These are phyloP conservation scores for Caenorhabditis inopinata DNA, from an alignment of 1,140 invertebrate genomes.

Conservation along the genomic window DNA sequence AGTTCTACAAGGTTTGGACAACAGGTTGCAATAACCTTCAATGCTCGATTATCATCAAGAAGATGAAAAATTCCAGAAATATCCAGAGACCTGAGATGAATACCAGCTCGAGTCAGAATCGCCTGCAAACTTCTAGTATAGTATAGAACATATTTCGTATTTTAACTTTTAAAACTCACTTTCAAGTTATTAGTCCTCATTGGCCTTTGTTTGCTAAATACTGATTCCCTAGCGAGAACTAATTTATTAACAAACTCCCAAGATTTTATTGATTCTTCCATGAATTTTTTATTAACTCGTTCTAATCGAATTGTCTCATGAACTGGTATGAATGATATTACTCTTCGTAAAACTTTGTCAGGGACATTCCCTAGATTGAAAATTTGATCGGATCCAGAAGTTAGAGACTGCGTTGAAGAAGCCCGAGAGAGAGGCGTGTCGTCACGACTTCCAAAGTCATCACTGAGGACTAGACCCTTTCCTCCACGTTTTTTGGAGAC, in stretches of 20 bases:
- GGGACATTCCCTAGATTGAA: constrained; percentile 47
- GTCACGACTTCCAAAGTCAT: constrained; percentile 37
- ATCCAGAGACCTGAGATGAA: constrained; percentile 54
- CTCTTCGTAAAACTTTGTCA: constrained; percentile 48
- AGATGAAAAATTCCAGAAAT: constrained; percentile 56
- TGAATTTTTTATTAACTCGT: constrained; percentile 60
- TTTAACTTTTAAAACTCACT: background rate
- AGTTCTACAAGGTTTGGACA: constrained; percentile 56
- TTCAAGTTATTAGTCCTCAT: constrained; percentile 54
- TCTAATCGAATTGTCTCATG: constrained; percentile 62
- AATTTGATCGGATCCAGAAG: background rate
- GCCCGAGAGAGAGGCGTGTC: constrained; percentile 18
- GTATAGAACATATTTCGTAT: background rate
- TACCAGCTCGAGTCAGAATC: constrained; percentile 57
- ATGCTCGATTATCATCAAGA: constrained; percentile 56
- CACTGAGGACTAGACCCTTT: constrained; percentile 31
- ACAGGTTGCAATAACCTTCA: constrained; percentile 54
- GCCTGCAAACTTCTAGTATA: constrained; percentile 35
- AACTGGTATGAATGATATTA: constrained; percentile 52
- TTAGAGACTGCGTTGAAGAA: constrained; percentile 39
- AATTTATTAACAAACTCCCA: constrained; percentile 51
- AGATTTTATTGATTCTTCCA: constrained; percentile 61
- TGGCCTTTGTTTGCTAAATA: constrained; percentile 55
- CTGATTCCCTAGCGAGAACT: constrained; percentile 44
- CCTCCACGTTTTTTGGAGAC: constrained; percentile 26